These are phyloP conservation scores for Amiota minor DNA, from an alignment of 2,888 invertebrate species.

Conservation along the genomic window DNA sequence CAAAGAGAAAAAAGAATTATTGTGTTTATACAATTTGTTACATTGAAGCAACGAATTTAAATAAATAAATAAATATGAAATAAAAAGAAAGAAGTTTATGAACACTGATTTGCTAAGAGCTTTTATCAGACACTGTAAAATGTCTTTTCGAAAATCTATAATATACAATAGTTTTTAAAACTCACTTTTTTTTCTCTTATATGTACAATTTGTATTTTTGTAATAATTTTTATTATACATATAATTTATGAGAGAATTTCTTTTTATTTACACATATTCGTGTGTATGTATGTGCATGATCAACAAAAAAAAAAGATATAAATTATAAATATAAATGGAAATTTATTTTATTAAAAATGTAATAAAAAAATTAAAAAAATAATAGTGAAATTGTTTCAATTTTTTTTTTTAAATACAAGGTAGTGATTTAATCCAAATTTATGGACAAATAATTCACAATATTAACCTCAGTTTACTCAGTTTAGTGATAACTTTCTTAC, in stretches of 20 bases:
- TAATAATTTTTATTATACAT: background rate
- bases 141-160: constrained; percentile 33
- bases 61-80: background rate
- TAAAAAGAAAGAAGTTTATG: constrained; percentile 10
- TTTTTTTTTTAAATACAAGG: too few species aligned
- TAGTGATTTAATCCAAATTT: too few species aligned
- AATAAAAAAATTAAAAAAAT: constrained; percentile 7
- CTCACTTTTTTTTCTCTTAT: background rate
- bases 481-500: too few species aligned
- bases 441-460: too few species aligned
- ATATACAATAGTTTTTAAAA: background rate
- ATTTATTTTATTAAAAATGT: constrained; percentile 24
- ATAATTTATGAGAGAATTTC: background rate
- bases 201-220: background rate
- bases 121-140: constrained; percentile 31
- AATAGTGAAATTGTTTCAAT: background rate
- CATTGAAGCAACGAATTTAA: constrained; percentile 28
- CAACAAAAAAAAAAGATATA: background rate
- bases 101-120: constrained; percentile 19
- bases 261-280: constrained; percentile 1
- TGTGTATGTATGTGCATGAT: background rate
- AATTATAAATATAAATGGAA: constrained; percentile 24
- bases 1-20: constrained; percentile 9
- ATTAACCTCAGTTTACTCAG: too few species aligned
- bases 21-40: constrained; percentile 21